Percentiles rank a stretch among this genome's conserved stretches.
Conservation (phyloP, 2,888 invertebrate genomes). For the Troides helena region DNA sequence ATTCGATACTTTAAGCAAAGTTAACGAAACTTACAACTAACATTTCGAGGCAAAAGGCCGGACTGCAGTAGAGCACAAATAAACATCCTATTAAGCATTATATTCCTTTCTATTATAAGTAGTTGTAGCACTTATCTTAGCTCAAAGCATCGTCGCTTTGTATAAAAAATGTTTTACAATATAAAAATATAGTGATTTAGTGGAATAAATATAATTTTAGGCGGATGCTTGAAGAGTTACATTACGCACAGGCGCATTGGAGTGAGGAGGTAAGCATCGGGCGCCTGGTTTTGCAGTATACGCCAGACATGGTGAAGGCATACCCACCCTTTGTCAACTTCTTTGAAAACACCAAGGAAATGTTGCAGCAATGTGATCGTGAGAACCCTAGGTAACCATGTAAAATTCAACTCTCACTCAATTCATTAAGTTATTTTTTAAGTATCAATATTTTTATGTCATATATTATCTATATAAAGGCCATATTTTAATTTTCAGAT, state of each 20-base stretch:
- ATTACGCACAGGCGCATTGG: slow-evolving; percentile 88
- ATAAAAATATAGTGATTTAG: background rate
- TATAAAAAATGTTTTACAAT: no score
- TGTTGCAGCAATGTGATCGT: slow-evolving; percentile 93
- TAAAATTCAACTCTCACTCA: background rate
- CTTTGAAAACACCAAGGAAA: slow-evolving; percentile 98
- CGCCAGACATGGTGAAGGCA: slow-evolving; percentile 92
- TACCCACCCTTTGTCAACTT: slow-evolving; percentile 99
- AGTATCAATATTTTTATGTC: background rate
- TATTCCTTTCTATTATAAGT: no score
- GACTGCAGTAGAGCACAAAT: no score
- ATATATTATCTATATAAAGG: background rate
- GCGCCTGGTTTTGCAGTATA: slow-evolving; percentile 92
- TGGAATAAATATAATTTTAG: slow-evolving; percentile 40
- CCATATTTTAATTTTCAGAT: slow-evolving; percentile 70
- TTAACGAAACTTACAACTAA: no score
- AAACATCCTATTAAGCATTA: no score
- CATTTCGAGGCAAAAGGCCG: no score
- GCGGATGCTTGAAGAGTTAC: slow-evolving; percentile 83
- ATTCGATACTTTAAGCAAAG: no score
- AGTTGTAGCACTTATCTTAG: no score
- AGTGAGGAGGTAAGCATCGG: slow-evolving; percentile 93
- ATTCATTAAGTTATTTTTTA: no score
- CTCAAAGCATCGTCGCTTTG: no score
- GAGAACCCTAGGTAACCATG: slow-evolving; percentile 87